A percentile compares a stretch with the other conserved stretches of the same genome.
Conservation (phyloP, 2,113 vertebrate genomes). For the Fregata magnificens region DNA sequence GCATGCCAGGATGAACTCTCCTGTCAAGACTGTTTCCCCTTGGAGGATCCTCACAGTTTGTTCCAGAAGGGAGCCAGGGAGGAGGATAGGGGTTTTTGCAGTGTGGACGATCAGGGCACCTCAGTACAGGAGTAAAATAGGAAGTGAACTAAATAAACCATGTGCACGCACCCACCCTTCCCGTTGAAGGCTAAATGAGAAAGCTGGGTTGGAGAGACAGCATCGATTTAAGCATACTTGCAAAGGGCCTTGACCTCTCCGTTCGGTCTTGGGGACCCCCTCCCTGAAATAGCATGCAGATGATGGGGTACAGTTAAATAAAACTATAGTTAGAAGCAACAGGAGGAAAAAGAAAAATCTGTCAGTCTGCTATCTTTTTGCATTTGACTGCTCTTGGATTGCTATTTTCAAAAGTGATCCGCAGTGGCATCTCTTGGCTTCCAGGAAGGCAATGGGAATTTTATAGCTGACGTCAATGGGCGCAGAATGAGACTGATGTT, state of each 20-base stretch:
- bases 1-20: neutral
- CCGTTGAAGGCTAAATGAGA: neutral
- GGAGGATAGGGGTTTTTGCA: neutral
- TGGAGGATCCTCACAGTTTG: neutral
- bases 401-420: neutral
- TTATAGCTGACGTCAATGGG: slow-evolving; percentile 28
- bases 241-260: neutral
- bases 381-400: neutral
- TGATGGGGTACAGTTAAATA: neutral
- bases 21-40: neutral
- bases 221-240: neutral
- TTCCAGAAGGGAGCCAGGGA: neutral
- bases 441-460: slow-evolving; percentile 53
- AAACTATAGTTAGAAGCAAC: neutral
- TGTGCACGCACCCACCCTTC: neutral
- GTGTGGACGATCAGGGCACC: neutral
- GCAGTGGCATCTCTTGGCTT: slow-evolving; percentile 27
- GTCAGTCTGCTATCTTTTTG: neutral
- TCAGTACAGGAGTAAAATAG: neutral
- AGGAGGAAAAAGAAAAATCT: neutral
- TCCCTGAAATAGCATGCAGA: neutral
- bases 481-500: slow-evolving; percentile 11
- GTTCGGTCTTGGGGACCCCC: neutral
- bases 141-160: neutral
- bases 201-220: neutral